Conservation (phyloP, 1,140 invertebrate genomes). For the Cydia splendana region DNA sequence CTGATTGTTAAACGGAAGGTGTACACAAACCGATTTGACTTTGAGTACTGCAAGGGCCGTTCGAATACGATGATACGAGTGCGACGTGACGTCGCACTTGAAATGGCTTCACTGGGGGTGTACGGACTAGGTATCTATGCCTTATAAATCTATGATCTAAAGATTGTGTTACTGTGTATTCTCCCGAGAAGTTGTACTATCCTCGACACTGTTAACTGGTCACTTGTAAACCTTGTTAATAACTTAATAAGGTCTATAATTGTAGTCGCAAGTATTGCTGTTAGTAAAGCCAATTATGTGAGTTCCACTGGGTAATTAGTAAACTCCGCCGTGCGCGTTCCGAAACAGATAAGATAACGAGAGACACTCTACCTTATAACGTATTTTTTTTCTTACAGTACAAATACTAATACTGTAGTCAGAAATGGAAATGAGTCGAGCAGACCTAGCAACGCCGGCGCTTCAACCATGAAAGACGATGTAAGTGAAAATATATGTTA, state of each 20-base stretch:
- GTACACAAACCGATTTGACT: too few relatives aligned
- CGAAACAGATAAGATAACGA: slow-evolving; percentile 1
- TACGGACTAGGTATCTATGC: too few relatives aligned
- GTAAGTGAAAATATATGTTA: slow-evolving; percentile 46
- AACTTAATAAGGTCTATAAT: neutral
- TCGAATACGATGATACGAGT: too few relatives aligned
- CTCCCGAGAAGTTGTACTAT: too few relatives aligned
- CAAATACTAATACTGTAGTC: slow-evolving; percentile 59
- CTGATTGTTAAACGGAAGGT: too few relatives aligned
- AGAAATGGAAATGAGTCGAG: slow-evolving; percentile 53
- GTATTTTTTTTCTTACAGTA: slow-evolving; percentile 45
- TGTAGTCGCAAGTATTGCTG: too few relatives aligned
- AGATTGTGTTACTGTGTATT: too few relatives aligned
- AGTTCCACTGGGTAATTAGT: neutral
- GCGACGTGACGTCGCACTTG: too few relatives aligned
- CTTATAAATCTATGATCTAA: too few relatives aligned
- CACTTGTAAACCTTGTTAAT: neutral
- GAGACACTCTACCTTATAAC: neutral
- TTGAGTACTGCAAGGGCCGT: too few relatives aligned
- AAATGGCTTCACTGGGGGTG: too few relatives aligned
- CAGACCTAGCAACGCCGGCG: slow-evolving; percentile 64
- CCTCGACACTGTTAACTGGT: neutral
- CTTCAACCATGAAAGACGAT: slow-evolving; percentile 71
- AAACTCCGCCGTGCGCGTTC: neutral
- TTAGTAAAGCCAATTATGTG: neutral